Evolutionary conservation across 2,797 vertebrate species (phyloP), one percentile per base, ranked within the genome.

Genomic region (Bradypodion pumilum): DNA sequence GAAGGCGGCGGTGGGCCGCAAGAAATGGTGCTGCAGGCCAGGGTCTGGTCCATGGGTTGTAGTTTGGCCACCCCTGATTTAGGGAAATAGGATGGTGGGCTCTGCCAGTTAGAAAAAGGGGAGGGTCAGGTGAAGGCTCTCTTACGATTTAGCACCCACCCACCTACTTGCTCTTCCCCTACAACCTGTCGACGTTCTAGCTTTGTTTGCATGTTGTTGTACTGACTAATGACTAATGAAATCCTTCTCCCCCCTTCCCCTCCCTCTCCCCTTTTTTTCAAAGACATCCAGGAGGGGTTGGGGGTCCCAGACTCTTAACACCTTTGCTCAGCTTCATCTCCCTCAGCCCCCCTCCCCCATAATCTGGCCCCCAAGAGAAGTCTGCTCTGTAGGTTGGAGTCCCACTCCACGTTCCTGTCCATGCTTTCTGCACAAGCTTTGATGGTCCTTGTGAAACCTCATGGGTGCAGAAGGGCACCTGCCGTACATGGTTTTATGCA

Each of bases 191-290:
- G 83, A 62, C 44, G 0, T 70, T 86, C 88, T 90, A 81, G 89
- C 77, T 84, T 87, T 0, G 32, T 92, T 75, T 92, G 92, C 94
- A 93, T 92, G 93, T 78, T 82, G 84, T 92, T 85, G 93, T 84
- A 84, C 66, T 91, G 90, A 94, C 91, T 92, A 93, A 94, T 85
- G 87, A 88, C 88, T 88, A 89, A 85, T 79, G 77, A 86, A 52
- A 63, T n/a, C 78, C 78, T 46, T 4, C 62, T 68, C 86, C 81
- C 78, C 66, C 86, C 40, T 65, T 73, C 32, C 37, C 66, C 82
- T 56, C 49, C 62, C 60, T 87, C 72, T 69, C 80, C 80, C 74
- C 56, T 62, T 68, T 27, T 70, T 80, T 52, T 49, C 74, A 78
- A 85, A 70, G 81, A 81, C 60, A 56, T 40, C 60, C 85, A 63